Evolutionary conservation across 2,797 vertebrate species (phyloP).

Genomic region (Sardinella longiceps): DNA sequence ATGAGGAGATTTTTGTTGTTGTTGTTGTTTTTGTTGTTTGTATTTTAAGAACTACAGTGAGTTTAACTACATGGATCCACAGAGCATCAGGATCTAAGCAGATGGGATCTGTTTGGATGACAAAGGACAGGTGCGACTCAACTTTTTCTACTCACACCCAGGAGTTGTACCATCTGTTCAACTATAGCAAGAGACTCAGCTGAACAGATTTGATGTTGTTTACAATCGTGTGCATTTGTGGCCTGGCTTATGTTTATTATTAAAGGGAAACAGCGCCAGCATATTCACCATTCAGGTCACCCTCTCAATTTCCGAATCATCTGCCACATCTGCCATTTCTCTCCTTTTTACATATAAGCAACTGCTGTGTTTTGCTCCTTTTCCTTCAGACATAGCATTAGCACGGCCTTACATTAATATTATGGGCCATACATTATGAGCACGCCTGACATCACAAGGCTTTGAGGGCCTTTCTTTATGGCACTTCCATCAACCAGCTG

Average conservation of each 20-base stretch:
- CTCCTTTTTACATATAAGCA: neutral
- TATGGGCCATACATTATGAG: constrained; percentile 2
- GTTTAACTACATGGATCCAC: neutral
- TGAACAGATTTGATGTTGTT: neutral
- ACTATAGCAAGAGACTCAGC: neutral
- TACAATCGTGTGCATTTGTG: neutral
- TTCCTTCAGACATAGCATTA: neutral
- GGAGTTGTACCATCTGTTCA: neutral
- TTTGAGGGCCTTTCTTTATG: neutral
- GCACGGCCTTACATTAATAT: too few relatives aligned
- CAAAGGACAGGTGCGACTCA: neutral
- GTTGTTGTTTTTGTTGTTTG: too few relatives aligned
- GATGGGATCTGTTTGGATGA: constrained; percentile 1
- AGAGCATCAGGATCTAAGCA: neutral
- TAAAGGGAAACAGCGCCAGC: neutral
- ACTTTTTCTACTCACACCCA: constrained; percentile 5
- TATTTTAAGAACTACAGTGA: neutral
- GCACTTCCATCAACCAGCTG: neutral
- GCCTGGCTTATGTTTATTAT: constrained; percentile 8
- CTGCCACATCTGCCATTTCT: neutral
- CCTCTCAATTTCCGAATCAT: neutral
- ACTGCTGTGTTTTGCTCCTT: neutral
- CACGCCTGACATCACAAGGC: constrained; percentile 12
- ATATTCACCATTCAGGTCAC: neutral
- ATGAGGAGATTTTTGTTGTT: neutral